Evolutionary conservation across 2,113 vertebrate species (phyloP), one percentile per base, ranked within the genome.

Genomic region (Microcebus tavaratra): DNA sequence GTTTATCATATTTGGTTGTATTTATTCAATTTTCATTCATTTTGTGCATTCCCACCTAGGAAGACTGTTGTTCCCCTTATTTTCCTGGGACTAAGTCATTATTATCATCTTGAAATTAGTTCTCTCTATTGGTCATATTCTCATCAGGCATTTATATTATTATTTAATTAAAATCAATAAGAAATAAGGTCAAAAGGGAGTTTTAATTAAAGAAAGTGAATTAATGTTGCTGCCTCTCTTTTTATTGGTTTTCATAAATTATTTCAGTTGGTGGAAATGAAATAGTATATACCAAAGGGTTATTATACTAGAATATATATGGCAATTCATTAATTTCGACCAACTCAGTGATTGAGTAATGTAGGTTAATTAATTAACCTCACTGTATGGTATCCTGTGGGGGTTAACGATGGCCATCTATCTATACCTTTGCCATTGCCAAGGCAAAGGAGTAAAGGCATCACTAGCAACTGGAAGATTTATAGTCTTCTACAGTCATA

Each of bases 261-360:
- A 39, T 59, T 96, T 94, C 78, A 85, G 36, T 39, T 89, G 72
- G 63, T 53, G 4, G 68, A 86, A 92, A 83, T 95, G 8, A 94
- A 95, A 79, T 55, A 34, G 4, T 10, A 80, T n/a, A 39, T 73
- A 63, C 36, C 29, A 45, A 68, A 92, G 75, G 29, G 88, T 83
- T 57, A 68, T 91, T 79, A 1, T 36, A 78, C 20, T 39, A 34
- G 14, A 53, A 48, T 8, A 8, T 42, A 61, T 21, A 23, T 59
- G 61, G 2, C 9, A 86, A 76, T 93, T 36, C 53, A 88, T 85
- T 85, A 63, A 75, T 65, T 87, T 91, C 70, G 84, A 11, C n/a
- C 5, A 80, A 21, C 14, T 42, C 50, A 68, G 10, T 75, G 57
- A 93, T 84, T 75, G 83, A 80, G 91, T 75, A 93, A 89, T 86